Base-by-base conservation (phyloP, 2,113 vertebrate species). In the Petrocephalus zakoni region DNA sequence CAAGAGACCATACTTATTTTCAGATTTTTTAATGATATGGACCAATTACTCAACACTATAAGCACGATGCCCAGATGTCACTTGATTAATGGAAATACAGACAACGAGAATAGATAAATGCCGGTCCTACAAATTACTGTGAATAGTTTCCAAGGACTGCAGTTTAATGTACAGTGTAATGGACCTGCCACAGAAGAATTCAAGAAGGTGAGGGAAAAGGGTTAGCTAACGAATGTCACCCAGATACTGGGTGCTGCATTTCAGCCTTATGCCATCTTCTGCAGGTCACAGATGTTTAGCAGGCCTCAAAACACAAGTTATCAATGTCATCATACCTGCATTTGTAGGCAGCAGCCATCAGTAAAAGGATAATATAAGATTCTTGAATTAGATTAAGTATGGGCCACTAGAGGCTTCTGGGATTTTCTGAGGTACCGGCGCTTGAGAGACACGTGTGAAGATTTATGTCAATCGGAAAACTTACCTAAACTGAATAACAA, bases 31-130 rank as follows among this genome's bases (percentile, higher is more conserved):
- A 52, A 85, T 25, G 22, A 29, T 29, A 25, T 13, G 10, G 21
- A 47, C 82, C 46, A 85, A 85, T 51, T 25, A 85, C 22, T 51
- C 82, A 51, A 49, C 22, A 13, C 46, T 83, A 49, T 85, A 13
- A 85, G 22, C 49, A 84, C 21, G 22, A 84, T 2, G 49, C 21
- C 8, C 9, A 25, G 46, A n/a, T 47, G 22, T 22, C 46, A 51
- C n/a, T 52, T 52, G 82, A 85, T 85, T 85, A 49, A 85, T 85
- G 82, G 82, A 52, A 85, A 85, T 51, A 85, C 46, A 51, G 10
- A 85, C 49, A 85, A 85, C n/a, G 82, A 52, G 11, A 85, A 49
- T 17, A 51, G 82, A 85, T 51, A 51, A n/a, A 85, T 5, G 21
- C 49, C 81, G 4, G 17, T 85, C 51, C 11, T 51, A 29, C 82